phyloP scores from a whole-genome alignment of 2,113 vertebrate genomes.

The Gracilinanus agilis region DNA sequence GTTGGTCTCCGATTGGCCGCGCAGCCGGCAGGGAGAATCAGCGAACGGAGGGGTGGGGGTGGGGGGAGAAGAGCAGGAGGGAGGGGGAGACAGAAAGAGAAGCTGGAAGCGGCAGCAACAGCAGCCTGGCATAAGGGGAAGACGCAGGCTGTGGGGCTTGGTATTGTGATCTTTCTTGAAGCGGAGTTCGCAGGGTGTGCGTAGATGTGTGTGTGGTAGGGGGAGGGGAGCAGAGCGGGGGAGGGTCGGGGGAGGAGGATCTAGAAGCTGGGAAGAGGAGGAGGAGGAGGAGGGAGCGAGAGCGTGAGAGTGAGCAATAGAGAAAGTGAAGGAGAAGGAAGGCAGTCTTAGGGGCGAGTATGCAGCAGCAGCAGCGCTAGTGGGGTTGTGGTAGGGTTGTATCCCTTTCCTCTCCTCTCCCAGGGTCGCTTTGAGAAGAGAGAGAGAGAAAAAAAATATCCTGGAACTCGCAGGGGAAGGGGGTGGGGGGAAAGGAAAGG shows the following conservation, averaged over 20 bases:
- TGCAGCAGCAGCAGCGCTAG: constrained; percentile 56
- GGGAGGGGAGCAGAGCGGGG: background rate
- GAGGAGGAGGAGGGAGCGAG: background rate
- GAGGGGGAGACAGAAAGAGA: constrained; percentile 1
- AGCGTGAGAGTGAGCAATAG: background rate
- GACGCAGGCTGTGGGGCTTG: constrained; percentile 67
- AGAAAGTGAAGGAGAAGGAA: background rate
- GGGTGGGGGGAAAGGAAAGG: constrained; percentile 36
- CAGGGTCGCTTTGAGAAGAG: constrained; percentile 35
- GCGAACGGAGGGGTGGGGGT: constrained; percentile 54
- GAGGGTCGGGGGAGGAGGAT: background rate
- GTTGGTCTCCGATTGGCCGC: constrained; percentile 82
- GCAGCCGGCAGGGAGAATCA: constrained; percentile 77
- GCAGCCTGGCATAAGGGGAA: constrained; percentile 46
- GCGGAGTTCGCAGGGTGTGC: constrained; percentile 49
- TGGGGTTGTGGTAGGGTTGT: constrained; percentile 2
- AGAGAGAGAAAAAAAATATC: constrained; percentile 55
- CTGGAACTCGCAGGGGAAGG: constrained; percentile 48
- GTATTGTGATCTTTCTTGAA: constrained; percentile 77
- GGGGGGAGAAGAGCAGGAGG: constrained; percentile 63
- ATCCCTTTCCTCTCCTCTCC: background rate
- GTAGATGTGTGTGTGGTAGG: background rate
- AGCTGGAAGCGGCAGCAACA: constrained; percentile 62
- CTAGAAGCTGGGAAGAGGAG: background rate
- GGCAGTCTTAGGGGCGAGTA: constrained; percentile 59